phyloP scores from a whole-genome alignment of 1,140 invertebrate species.

The Drosophila miranda region DNA sequence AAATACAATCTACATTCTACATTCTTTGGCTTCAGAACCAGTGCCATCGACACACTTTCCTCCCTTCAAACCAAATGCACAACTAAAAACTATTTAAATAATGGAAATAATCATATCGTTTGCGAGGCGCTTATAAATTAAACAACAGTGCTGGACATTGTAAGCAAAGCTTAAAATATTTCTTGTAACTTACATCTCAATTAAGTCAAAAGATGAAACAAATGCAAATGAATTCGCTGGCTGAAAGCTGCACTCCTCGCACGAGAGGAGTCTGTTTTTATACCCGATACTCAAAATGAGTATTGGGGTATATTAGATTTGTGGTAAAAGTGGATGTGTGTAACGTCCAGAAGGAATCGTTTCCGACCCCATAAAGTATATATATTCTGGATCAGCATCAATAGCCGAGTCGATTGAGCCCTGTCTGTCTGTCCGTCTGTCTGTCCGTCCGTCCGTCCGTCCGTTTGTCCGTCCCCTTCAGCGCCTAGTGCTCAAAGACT shows the following conservation, averaged over 20 bases:
- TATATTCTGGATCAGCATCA: too few species aligned
- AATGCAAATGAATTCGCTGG: slow-evolving; percentile 13
- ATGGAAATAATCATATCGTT: slow-evolving; percentile 30
- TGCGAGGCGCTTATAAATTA: slow-evolving; percentile 54
- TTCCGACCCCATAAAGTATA: too few species aligned
- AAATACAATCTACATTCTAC: slow-evolving; percentile 23
- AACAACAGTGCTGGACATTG: slow-evolving; percentile 61
- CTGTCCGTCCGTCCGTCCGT: too few species aligned
- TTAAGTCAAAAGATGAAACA: slow-evolving; percentile 23
- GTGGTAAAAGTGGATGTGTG: too few species aligned
- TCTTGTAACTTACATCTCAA: slow-evolving; percentile 61
- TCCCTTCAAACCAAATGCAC: slow-evolving; percentile 11
- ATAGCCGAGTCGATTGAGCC: too few species aligned
- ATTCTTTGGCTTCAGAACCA: slow-evolving; percentile 25
- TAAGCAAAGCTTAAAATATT: slow-evolving; percentile 43
- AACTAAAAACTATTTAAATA: slow-evolving; percentile 2
- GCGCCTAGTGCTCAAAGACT: too few species aligned
- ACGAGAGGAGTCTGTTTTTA: not conserved
- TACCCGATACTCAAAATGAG: too few species aligned
- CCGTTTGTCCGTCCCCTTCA: too few species aligned
- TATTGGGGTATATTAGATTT: too few species aligned
- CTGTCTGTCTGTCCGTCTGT: too few species aligned
- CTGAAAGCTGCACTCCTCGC: slow-evolving; percentile 20
- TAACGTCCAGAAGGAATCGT: too few species aligned
- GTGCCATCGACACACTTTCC: slow-evolving; percentile 1